Evolutionary conservation across 2,797 vertebrate species (phyloP), one percentile per base, ranked within the genome.

Genomic region (Pipistrellus nathusii): DNA sequence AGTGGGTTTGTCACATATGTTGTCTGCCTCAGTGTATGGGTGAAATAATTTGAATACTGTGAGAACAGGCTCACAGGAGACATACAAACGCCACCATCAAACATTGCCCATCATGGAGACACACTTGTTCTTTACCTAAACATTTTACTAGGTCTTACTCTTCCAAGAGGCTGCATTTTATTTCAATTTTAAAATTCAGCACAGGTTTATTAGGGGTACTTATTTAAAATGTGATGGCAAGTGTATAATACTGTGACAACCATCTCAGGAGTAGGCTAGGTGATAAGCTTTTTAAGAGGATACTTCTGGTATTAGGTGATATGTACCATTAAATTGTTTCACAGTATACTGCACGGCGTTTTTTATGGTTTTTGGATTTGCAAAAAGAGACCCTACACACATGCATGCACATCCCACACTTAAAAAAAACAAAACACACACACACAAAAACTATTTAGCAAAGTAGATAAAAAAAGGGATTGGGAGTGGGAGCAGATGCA

Each of bases 21-120:
- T 75, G 18, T 72, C 46, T 51, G 35, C 83, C 25, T 44, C 12
- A 15, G 13, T 35, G 32, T 68, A 35, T 64, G 55, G 73, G 66
- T 53, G 32, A 71, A 82, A 83, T 62, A 72, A 85, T 91, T 68
- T 55, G 25, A 84, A 83, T 69, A 62, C 30, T n/a, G 20, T 59
- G 14, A 77, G 35, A 91, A 75, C 30, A 73, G 76, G 9, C 48
- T 75, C 7, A 86, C 10, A 64, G 27, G n/a, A 64, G 51, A 57
- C 2, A 85, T 5, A 80, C 21, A 90, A 71, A 66, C 20, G n/a
- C 8, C 35, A 92, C 11, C 7, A 90, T 75, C 53, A 87, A 71
- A n/a, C 38, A 66, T 46, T 30, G 64, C 11, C 17, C 9, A 75
- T 15, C 38, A 51, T 6, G 13, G 6, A 25, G 32, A 84, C n/a